phyloP scores from a whole-genome alignment of 2,888 invertebrate species.

The Andrena dorsata region DNA sequence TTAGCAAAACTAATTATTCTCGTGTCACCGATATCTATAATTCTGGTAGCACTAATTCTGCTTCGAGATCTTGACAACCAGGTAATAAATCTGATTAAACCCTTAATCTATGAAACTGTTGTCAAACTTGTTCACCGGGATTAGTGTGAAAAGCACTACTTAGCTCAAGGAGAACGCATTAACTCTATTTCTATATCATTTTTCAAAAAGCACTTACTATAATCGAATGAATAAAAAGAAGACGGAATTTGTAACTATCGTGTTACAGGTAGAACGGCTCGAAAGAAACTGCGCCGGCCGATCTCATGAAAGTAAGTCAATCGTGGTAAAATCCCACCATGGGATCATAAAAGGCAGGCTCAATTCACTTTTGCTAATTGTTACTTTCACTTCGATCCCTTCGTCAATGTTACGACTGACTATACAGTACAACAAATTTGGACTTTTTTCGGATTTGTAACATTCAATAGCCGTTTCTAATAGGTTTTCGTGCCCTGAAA shows the following conservation, averaged over 20 bases:
- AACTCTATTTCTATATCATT: background rate
- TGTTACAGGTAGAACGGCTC: slow-evolving; percentile 47
- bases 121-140: background rate
- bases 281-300: slow-evolving; percentile 74
- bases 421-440: no score
- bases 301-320: slow-evolving; percentile 57
- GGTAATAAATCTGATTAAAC: no score
- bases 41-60: no score
- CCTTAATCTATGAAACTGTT: background rate
- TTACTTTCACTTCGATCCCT: slow-evolving; percentile 80
- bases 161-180: background rate
- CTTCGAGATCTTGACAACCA: no score
- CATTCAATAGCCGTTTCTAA: no score
- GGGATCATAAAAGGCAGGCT: slow-evolving; percentile 57
- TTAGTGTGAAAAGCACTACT: background rate
- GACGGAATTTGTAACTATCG: slow-evolving; percentile 27
- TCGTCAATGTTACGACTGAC: slow-evolving; percentile 46
- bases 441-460: no score
- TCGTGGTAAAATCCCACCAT: slow-evolving; percentile 70
- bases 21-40: no score
- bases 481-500: no score
- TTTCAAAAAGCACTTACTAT: slow-evolving; percentile 34
- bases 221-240: slow-evolving; percentile 13
- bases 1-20: no score
- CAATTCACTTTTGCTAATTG: slow-evolving; percentile 77